Evolutionary conservation across 2,113 vertebrate genomes (phyloP).

Genomic region (Cavia porcellus): DNA sequence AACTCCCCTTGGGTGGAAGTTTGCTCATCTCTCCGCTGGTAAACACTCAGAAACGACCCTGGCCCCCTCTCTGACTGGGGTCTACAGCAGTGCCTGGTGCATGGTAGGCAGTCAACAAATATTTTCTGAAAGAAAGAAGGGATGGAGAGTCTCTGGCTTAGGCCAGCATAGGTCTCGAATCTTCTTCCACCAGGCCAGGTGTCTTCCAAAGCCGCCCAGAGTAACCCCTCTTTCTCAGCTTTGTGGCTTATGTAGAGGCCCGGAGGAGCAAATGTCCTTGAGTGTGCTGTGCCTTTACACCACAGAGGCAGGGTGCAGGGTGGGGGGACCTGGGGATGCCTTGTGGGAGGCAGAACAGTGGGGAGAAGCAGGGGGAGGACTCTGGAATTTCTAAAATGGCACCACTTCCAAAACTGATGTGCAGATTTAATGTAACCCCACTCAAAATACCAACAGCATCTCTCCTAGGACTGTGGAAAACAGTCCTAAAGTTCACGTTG

Average conservation of each 20-base stretch:
- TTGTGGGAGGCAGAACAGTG: not conserved
- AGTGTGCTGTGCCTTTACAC: not conserved
- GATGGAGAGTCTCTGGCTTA: not conserved
- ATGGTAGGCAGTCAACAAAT: not conserved
- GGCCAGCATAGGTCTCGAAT: not conserved
- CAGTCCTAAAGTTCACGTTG: not conserved
- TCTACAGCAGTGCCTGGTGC: not conserved
- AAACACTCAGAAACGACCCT: not conserved
- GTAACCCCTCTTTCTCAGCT: not conserved
- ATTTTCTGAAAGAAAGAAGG: not conserved
- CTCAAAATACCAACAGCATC: not conserved
- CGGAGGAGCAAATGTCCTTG: not conserved
- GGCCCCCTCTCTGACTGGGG: accelerated
- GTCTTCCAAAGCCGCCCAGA: not conserved
- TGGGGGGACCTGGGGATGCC: not conserved
- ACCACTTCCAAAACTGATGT: not conserved
- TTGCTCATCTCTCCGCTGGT: not conserved
- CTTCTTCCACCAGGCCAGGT: not conserved
- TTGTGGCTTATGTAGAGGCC: not conserved
- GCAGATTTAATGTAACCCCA: not conserved
- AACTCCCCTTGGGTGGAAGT: not conserved
- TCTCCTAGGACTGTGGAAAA: not conserved
- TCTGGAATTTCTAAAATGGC: not conserved
- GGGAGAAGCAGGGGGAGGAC: not conserved
- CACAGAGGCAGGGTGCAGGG: accelerated